phyloP scores from a whole-genome alignment of 23 tunicate genomes.

The Halocynthia roretzi region DNA sequence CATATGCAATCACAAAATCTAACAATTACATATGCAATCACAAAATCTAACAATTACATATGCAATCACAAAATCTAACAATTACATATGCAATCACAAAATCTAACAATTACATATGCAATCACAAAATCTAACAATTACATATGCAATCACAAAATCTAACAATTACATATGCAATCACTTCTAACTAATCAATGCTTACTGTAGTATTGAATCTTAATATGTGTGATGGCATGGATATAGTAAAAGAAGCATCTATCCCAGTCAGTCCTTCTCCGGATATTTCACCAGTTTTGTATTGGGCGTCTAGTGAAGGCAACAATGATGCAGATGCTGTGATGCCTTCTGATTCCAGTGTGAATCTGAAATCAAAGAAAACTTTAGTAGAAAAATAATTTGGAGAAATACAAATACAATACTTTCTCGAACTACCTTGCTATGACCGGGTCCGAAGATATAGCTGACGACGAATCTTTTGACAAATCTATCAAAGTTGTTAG shows the following conservation, averaged over 20 bases:
- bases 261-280: constrained; percentile 52
- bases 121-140: too few relatives aligned
- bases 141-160: too few relatives aligned
- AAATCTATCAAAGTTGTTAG: constrained; percentile 53
- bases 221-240: constrained; percentile 34
- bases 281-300: constrained; percentile 36
- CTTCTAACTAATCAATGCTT: background rate
- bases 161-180: too few relatives aligned
- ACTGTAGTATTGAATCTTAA: constrained; percentile 42
- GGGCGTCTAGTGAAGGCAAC: constrained; percentile 52
- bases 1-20: too few relatives aligned
- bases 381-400: too few relatives aligned
- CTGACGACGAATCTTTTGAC: constrained; percentile 40
- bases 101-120: too few relatives aligned
- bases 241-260: constrained; percentile 39
- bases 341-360: constrained; percentile 45
- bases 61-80: too few relatives aligned
- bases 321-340: constrained; percentile 48
- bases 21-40: too few relatives aligned
- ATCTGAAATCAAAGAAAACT: constrained; percentile 16
- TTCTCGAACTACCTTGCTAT: constrained; percentile 18
- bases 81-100: too few relatives aligned
- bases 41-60: too few relatives aligned
- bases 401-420: background rate
- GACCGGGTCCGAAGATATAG: constrained; percentile 27